A percentile compares a stretch with the other conserved stretches of the same genome.
Conservation (phyloP, 1,140 invertebrate genomes). For the Caenorhabditis brenneri region DNA sequence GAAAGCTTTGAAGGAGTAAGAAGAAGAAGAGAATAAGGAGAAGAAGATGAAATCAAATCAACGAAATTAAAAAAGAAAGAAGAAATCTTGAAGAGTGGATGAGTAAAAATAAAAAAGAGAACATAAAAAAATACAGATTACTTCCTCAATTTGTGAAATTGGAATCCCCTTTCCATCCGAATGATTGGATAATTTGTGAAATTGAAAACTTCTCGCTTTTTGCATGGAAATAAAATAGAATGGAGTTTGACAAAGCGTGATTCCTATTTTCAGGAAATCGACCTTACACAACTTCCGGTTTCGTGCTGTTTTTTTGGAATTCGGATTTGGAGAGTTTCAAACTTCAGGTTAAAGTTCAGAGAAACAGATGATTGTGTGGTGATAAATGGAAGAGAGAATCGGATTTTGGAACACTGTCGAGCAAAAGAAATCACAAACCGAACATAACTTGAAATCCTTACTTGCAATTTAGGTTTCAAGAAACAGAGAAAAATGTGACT, state of each 20-base stretch:
- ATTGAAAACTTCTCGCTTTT: background rate
- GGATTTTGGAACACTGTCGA: too few species aligned
- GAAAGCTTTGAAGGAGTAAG: background rate
- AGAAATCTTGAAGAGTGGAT: background rate
- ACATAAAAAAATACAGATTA: background rate
- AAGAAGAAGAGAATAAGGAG: background rate
- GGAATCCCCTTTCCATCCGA: background rate
- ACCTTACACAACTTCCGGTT: background rate
- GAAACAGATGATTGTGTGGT: too few species aligned
- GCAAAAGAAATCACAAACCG: too few species aligned
- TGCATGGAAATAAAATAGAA: background rate
- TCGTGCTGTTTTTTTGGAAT: background rate
- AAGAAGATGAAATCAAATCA: background rate
- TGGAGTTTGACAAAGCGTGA: constrained; percentile 40
- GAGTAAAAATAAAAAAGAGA: background rate
- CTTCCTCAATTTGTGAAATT: background rate
- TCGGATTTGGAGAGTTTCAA: background rate
- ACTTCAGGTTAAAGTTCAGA: background rate
- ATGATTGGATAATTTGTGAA: background rate
- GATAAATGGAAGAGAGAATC: too few species aligned
- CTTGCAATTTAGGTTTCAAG: too few species aligned
- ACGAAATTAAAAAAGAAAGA: constrained; percentile 17
- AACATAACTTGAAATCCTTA: too few species aligned
- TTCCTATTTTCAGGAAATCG: constrained; percentile 32
- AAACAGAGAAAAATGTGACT: too few species aligned